Evolutionary conservation across 2,888 invertebrate genomes (phyloP), one percentile per base, ranked within the genome.

Genomic region (Thereva nobilitata): DNA sequence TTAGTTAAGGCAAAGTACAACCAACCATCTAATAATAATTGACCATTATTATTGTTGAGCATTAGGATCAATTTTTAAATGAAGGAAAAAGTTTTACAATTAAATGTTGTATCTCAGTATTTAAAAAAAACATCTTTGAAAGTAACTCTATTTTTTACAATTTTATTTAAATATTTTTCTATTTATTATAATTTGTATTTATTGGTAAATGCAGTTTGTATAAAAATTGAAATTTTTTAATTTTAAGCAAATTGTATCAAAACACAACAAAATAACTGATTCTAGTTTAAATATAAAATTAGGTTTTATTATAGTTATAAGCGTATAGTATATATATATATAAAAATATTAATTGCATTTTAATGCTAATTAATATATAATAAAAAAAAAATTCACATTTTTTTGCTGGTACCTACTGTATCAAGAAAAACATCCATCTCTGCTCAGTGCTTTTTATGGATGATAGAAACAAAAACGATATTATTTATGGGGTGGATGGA

Each of bases 1-100:
- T 67, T 77, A 56, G 70, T 79, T 41, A 79, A 79, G 71, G 74
- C 77, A 64, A 73, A 73, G 69, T 73, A 70, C 68, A 71, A 69
- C 61, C 41, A 67, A 37, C 55, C 45, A 52, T 45, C 59, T 61
- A 44, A 45, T 52, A 49, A 50, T 53, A 64, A 63, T 41, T 63
- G 61, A 63, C 50, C 54, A 55, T 54, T 54, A 52, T 57, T 66
- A 37, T 52, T 64, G 42, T 64, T 64, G 10, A 44, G 44, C 40
- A 40, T 50, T 61, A 61, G 61, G 61, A 41, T 61, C 49, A 61
- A 61, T 61, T 61, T 61, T 61, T 61, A 50, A 61, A 23, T 23
- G 23, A 23, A 23, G 23, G 23, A 23, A 23, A 34, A 37, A 42
- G 41, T 56, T 56, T 9, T 64, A 53, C 42, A 53, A 23, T 44